A percentile compares a stretch with the other conserved stretches of the same genome.
phyloP scores from a whole-genome alignment of 2,113 vertebrate species.

The Ictalurus punctatus region DNA sequence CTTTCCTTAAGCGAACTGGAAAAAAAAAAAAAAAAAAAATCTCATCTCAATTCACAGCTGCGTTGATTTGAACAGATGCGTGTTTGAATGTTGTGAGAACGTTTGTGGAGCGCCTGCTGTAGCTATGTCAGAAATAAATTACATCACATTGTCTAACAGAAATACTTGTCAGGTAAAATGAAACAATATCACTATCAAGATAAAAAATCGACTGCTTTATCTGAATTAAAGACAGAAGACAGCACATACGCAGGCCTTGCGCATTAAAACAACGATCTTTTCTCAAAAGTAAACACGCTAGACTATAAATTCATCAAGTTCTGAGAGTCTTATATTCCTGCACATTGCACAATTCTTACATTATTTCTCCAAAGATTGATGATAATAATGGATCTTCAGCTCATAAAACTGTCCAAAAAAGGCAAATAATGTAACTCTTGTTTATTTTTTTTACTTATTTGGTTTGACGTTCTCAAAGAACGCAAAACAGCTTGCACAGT shows the following conservation, averaged over 20 bases:
- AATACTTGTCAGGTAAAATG: background rate
- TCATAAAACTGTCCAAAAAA: slow-evolving; percentile 28
- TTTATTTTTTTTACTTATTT: background rate
- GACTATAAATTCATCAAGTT: background rate
- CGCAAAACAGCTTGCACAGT: background rate
- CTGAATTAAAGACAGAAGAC: slow-evolving; percentile 3
- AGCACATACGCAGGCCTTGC: background rate
- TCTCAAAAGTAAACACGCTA: background rate
- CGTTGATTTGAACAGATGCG: background rate
- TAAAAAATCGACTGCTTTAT: slow-evolving; percentile 17
- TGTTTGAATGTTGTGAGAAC: background rate
- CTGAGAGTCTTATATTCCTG: background rate
- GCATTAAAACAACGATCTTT: background rate
- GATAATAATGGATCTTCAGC: slow-evolving; percentile 7
- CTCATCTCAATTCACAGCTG: background rate
- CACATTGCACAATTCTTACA: background rate
- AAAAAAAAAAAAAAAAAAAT: too few species aligned
- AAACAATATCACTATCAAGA: background rate
- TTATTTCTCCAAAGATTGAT: background rate
- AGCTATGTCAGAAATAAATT: background rate
- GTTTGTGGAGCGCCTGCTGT: background rate
- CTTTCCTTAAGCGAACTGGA: background rate
- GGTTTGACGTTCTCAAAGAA: background rate
- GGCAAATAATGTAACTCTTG: background rate
- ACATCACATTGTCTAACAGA: slow-evolving; percentile 12